These are phyloP conservation scores for Siniperca undulata DNA, from an alignment of 2,797 vertebrate genomes.

Conservation along the genomic window DNA sequence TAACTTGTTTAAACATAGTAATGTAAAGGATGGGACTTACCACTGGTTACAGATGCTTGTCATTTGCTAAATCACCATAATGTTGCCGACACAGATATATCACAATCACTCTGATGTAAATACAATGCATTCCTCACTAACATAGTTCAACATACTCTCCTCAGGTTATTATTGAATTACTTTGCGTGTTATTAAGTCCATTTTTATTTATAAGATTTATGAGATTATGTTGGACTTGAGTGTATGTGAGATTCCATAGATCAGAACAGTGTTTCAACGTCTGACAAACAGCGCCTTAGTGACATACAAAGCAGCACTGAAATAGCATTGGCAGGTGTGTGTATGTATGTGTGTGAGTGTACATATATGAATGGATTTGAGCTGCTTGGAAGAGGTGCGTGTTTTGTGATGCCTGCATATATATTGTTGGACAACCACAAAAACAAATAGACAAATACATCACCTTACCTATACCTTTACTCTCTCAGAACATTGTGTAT, in stretches of 20 bases:
- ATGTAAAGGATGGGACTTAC: slow-evolving; percentile 80
- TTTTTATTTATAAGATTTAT: slow-evolving; percentile 86
- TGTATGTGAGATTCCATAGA: slow-evolving; percentile 67
- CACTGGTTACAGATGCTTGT: slow-evolving; percentile 74
- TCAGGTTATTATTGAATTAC: slow-evolving; percentile 85
- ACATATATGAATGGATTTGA: slow-evolving; percentile 48
- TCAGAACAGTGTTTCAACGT: slow-evolving; percentile 53
- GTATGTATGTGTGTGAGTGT: slow-evolving; percentile 43
- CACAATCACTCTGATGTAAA: slow-evolving; percentile 85
- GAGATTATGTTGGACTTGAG: slow-evolving; percentile 79
- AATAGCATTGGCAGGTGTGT: slow-evolving; percentile 51
- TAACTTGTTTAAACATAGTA: slow-evolving; percentile 79
- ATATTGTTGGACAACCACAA: slow-evolving; percentile 56
- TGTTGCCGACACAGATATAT: slow-evolving; percentile 63
- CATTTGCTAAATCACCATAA: slow-evolving; percentile 67
- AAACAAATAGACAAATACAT: slow-evolving; percentile 34
- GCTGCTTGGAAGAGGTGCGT: slow-evolving; percentile 32
- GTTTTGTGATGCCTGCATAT: slow-evolving; percentile 46
- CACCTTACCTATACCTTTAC: slow-evolving; percentile 10
- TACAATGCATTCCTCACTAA: slow-evolving; percentile 82
- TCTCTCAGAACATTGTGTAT: slow-evolving; percentile 37
- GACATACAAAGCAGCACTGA: slow-evolving; percentile 76
- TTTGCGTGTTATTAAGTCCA: slow-evolving; percentile 80
- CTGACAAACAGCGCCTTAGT: slow-evolving; percentile 56
- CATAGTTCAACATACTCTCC: slow-evolving; percentile 81